phyloP scores from a whole-genome alignment of 2,113 vertebrate genomes.

The Origma solitaria region DNA sequence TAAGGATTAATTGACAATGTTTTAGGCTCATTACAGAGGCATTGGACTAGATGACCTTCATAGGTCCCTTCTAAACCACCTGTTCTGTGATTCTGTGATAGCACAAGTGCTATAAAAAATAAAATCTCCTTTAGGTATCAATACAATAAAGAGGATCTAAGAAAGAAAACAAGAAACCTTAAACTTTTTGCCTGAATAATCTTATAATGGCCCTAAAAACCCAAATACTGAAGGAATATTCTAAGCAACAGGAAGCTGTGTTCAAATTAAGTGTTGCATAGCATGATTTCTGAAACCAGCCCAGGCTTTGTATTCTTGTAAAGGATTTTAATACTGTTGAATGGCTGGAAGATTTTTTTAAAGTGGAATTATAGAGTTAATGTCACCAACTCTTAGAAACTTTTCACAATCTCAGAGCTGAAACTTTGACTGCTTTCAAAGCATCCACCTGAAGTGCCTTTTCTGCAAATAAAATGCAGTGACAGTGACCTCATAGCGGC shows the following conservation, averaged over 20 bases:
- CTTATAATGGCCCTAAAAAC: not conserved
- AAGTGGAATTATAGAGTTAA: not conserved
- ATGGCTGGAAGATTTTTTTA: not conserved
- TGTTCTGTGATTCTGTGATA: not conserved
- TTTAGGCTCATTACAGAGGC: not conserved
- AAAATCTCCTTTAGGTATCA: not conserved
- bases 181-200: not conserved
- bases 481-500: not conserved
- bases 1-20: not conserved
- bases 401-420: not conserved
- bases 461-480: not conserved
- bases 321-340: not conserved
- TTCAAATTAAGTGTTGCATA: not conserved
- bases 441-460: not conserved
- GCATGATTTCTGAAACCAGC: not conserved
- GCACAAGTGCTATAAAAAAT: not conserved
- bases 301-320: fast-evolving
- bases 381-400: not conserved
- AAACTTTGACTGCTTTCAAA: not conserved
- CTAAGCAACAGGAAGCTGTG: not conserved
- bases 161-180: not conserved
- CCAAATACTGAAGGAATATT: not conserved
- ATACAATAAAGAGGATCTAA: not conserved
- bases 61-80: not conserved
- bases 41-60: not conserved